A percentile compares a stretch with the other conserved stretches of the same genome.
These are phyloP conservation scores for Drosophila pseudoananassae DNA, from an alignment of 1,140 invertebrate genomes.

Conservation along the genomic window DNA sequence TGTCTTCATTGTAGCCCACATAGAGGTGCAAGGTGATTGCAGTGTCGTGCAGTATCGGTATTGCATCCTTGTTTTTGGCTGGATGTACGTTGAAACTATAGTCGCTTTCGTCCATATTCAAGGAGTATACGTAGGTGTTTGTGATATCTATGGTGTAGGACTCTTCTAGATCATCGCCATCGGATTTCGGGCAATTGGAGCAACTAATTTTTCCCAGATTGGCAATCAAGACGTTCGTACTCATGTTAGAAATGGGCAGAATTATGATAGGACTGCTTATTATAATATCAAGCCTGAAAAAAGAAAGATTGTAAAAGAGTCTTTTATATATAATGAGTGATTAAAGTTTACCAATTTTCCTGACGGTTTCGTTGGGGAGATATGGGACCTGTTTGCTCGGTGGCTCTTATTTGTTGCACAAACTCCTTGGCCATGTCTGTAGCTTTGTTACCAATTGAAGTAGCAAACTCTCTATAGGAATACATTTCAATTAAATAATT, in stretches of 20 bases:
- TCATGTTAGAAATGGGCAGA: constrained; percentile 91
- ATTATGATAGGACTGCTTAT: constrained; percentile 96
- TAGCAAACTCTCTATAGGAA: constrained; percentile 88
- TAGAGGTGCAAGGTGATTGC: constrained; percentile 86
- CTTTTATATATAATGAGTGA: not conserved
- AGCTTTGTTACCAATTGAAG: constrained; percentile 94
- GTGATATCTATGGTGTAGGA: constrained; percentile 86
- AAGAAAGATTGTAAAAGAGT: not conserved
- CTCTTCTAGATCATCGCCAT: constrained; percentile 26
- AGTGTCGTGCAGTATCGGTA: constrained; percentile 87
- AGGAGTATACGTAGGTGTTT: constrained; percentile 95
- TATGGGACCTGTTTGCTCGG: constrained; percentile 42
- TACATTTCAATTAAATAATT: constrained; percentile 74
- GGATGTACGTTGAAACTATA: constrained; percentile 65
- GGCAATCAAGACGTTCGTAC: constrained; percentile 94
- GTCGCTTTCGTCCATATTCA: constrained; percentile 85
- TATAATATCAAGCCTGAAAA: constrained; percentile 87
- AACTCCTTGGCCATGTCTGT: constrained; percentile 97
- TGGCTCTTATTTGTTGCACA: constrained; percentile 88
- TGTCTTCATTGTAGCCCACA: constrained; percentile 85
- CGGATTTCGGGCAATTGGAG: constrained; percentile 38
- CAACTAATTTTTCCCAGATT: constrained; percentile 95
- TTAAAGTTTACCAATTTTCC: constrained; percentile 41
- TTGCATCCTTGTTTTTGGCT: constrained; percentile 69
- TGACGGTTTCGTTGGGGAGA: constrained; percentile 38